Base-by-base conservation (phyloP, 2,113 vertebrate species). In the Nyctibius bracteatus region DNA sequence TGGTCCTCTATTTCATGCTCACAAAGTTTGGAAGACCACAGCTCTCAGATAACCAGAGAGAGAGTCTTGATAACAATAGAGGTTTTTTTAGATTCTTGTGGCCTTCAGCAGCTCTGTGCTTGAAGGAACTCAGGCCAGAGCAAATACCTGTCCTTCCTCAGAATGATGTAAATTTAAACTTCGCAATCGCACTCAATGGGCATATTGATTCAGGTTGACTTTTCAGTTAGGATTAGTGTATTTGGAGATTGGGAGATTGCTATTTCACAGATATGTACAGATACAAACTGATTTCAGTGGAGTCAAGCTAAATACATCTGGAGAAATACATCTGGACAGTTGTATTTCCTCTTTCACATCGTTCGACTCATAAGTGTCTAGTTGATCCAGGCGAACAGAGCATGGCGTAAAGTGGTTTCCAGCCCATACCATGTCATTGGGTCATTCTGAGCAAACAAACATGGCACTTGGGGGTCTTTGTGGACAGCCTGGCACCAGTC, bases 341-440 rank as follows among this genome's bases (percentile, higher is more conserved):
- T 63, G 13, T 12, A 41, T 27, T 88, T 66, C 49, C 82, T 37
- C 39, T 71, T 70, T 47, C 39, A 19, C 0, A 0, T 3, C 6
- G 3, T 10, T 65, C 2, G 0, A 22, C 2, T 19, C 5, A 0
- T 21, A n/a, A 54, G 43, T 3, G 4, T 15, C n/a, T 37, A 7
- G 46, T 16, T 61, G 63, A 41, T 22, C 24, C 6, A 2, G 8
- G 20, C 37, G 80, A 96, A 33, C 46, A 87, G 27, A 47, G 20
- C 28, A 61, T 5, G 28, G 7, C 4, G 2, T 20, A 24, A 61
- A 79, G 28, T 39, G 31, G 3, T 80, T 91, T 83, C 31, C 54
- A 66, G 62, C 12, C 66, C 52, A 17, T 63, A 28, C 63, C 47
- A 7, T 71, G 39, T 24, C 49, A 54, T 31, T 0, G 1, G 47